A percentile compares a stretch with the other conserved stretches of the same genome.
Evolutionary conservation across 2,888 invertebrate species (phyloP).

Genomic region (Andricus quercusramuli): DNA sequence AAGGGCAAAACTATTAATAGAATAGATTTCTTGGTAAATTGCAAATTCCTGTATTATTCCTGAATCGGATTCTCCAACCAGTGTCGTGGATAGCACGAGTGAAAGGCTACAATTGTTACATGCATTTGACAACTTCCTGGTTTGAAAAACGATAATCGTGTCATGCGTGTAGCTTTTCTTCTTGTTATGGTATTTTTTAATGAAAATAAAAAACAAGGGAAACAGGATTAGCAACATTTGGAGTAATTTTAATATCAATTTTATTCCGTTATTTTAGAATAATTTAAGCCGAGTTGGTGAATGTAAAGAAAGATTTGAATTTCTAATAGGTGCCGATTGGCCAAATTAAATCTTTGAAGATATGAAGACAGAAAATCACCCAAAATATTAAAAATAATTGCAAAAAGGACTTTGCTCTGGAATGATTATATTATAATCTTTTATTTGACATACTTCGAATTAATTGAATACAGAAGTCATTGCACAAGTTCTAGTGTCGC

Average conservation of each 20-base stretch:
- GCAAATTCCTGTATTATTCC: constrained; percentile 13
- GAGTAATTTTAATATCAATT: neutral
- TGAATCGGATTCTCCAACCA: constrained; percentile 1
- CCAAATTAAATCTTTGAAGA: too few relatives aligned
- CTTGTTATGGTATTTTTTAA: neutral
- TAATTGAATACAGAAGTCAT: neutral
- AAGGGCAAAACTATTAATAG: neutral
- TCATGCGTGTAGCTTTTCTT: neutral
- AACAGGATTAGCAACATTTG: neutral
- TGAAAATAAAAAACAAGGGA: neutral
- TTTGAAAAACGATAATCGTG: constrained; percentile 21
- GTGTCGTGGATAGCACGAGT: constrained; percentile 11
- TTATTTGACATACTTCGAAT: neutral
- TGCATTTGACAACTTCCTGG: constrained; percentile 40
- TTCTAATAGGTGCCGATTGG: neutral
- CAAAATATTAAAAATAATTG: too few relatives aligned
- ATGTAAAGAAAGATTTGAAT: neutral
- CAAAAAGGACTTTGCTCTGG: neutral
- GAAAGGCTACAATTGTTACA: constrained; percentile 34
- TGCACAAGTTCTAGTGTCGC: neutral
- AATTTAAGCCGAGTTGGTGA: neutral
- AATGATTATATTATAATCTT: neutral
- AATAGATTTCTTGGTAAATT: neutral
- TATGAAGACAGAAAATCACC: too few relatives aligned
- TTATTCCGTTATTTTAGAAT: neutral